A percentile compares a stretch with the other conserved stretches of the same genome.
phyloP scores from a whole-genome alignment of 2,888 invertebrate genomes.

The Bellardia pandia region DNA sequence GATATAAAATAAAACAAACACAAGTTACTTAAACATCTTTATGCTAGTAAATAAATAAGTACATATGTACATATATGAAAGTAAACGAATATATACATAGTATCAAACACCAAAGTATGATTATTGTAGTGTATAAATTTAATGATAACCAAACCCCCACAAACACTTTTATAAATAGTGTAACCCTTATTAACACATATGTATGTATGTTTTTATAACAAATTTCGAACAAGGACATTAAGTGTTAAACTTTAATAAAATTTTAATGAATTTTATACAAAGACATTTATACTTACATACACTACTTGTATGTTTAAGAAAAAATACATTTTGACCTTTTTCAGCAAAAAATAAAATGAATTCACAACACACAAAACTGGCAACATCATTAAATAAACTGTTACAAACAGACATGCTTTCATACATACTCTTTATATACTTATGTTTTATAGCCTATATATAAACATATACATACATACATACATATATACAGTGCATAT shows the following conservation, averaged over 20 bases:
- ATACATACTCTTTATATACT: not conserved
- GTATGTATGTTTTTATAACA: slow-evolving; percentile 14
- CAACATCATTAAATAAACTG: slow-evolving; percentile 46
- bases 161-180: not conserved
- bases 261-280: slow-evolving; percentile 68
- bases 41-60: not conserved
- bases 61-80: not conserved
- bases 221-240: slow-evolving; percentile 52
- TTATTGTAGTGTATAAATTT: slow-evolving; percentile 68
- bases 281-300: slow-evolving; percentile 22
- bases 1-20: not conserved
- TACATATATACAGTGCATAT: not conserved
- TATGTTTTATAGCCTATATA: not conserved
- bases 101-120: slow-evolving; percentile 15
- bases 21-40: not conserved
- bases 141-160: slow-evolving; percentile 56
- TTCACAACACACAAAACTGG: not conserved
- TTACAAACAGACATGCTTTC: not conserved
- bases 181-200: not conserved
- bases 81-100: not conserved
- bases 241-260: slow-evolving; percentile 70
- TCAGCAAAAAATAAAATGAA: not conserved
- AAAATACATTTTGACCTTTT: slow-evolving; percentile 49
- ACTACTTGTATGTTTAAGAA: not conserved
- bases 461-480: too few species aligned